Conservation (phyloP, 2,888 invertebrate genomes). For the Pachycephus smyrnensis region DNA sequence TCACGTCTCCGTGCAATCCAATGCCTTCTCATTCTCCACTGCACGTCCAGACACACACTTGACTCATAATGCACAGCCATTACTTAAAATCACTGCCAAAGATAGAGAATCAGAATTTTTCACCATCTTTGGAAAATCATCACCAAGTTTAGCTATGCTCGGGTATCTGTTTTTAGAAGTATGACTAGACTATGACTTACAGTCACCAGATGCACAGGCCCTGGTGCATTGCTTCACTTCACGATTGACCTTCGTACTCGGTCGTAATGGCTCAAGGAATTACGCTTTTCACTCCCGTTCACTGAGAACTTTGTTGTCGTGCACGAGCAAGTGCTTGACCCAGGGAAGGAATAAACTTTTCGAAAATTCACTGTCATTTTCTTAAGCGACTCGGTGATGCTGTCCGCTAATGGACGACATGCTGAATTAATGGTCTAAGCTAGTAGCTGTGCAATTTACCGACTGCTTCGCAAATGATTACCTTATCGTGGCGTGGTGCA, state of each 20-base stretch:
- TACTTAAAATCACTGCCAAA: background rate
- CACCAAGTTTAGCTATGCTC: background rate
- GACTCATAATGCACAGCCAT: background rate
- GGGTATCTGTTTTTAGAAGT: background rate
- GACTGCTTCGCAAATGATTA: background rate
- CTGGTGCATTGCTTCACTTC: background rate
- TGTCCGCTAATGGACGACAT: background rate
- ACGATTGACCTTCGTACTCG: background rate
- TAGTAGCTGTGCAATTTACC: background rate
- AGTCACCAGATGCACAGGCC: background rate
- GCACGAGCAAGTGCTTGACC: background rate
- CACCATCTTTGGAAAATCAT: background rate
- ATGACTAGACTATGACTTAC: background rate
- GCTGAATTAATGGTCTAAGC: background rate
- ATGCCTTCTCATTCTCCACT: background rate
- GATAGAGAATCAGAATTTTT: background rate
- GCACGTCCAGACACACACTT: too few relatives aligned
- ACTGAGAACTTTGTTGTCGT: background rate
- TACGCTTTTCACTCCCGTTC: background rate
- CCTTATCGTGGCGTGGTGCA: conserved; percentile 16
- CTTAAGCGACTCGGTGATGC: background rate
- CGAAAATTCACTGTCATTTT: background rate
- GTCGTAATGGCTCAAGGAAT: background rate
- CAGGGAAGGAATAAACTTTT: background rate
- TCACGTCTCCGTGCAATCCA: background rate